These are phyloP conservation scores for Loris lydekkerianus DNA, from an alignment of 2,797 vertebrate genomes.

Conservation along the genomic window DNA sequence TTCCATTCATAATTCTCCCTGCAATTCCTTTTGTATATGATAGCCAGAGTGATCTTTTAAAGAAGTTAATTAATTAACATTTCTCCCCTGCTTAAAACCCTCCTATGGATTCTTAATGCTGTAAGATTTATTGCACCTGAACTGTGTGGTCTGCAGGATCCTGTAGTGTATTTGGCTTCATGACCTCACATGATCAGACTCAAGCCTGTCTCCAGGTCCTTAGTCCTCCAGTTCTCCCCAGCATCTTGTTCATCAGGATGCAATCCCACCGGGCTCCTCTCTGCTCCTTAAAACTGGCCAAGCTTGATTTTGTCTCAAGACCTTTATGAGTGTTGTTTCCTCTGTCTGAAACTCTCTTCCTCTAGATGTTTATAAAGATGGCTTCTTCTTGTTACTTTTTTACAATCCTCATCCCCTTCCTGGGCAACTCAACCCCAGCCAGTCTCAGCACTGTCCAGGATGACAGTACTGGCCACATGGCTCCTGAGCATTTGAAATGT, in stretches of 20 bases:
- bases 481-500: not conserved
- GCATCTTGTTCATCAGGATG: not conserved
- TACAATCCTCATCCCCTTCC: not conserved
- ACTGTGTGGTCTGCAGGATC: not conserved
- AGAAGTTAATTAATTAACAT: not conserved
- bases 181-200: not conserved
- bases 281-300: not conserved
- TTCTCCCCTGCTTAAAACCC: not conserved
- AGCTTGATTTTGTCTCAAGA: not conserved
- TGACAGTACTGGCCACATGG: not conserved
- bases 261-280: not conserved
- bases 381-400: not conserved
- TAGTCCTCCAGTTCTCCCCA: not conserved
- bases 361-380: not conserved
- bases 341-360: slow-evolving; percentile 1
- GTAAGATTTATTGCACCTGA: not conserved
- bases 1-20: not conserved
- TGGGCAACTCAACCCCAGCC: not conserved
- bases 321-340: not conserved
- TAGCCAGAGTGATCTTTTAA: not conserved
- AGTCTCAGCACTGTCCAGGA: not conserved
- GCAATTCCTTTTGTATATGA: not conserved
- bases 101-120: not conserved
- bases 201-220: not conserved
- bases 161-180: not conserved